Evolutionary conservation across 1,140 invertebrate genomes (phyloP).

Genomic region (Asobara japonica): DNA sequence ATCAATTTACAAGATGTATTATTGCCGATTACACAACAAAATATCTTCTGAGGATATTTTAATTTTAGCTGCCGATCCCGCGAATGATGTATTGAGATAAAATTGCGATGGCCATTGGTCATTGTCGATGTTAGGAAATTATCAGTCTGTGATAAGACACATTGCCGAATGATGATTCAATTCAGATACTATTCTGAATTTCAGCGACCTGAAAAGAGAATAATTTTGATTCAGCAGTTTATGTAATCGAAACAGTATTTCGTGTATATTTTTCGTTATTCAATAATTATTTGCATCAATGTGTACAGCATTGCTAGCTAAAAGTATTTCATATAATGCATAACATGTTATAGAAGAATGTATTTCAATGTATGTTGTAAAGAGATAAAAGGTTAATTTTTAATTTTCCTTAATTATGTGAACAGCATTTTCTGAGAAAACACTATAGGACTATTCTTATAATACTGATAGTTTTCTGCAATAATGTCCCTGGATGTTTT

Average conservation of each 20-base stretch:
- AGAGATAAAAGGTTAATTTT: neutral
- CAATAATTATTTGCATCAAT: neutral
- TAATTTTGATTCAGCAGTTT: neutral
- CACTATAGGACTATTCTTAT: too few relatives aligned
- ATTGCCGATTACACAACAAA: too few relatives aligned
- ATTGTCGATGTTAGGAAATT: neutral
- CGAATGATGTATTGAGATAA: neutral
- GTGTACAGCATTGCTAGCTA: neutral
- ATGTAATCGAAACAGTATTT: neutral
- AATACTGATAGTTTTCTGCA: too few relatives aligned
- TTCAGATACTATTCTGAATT: neutral
- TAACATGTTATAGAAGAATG: neutral
- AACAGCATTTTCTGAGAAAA: neutral
- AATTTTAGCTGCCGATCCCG: too few relatives aligned
- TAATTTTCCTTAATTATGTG: neutral
- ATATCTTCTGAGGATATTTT: too few relatives aligned
- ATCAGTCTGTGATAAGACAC: neutral
- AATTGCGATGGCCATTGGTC: neutral
- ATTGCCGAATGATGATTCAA: conserved; percentile 7
- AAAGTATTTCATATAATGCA: neutral
- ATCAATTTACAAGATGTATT: too few relatives aligned
- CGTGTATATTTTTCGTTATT: neutral
- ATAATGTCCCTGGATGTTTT: neutral
- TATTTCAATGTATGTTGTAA: too few relatives aligned
- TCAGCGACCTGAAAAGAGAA: neutral